Conservation (phyloP, 2,888 invertebrate species). For the Sicus ferrugineus region DNA sequence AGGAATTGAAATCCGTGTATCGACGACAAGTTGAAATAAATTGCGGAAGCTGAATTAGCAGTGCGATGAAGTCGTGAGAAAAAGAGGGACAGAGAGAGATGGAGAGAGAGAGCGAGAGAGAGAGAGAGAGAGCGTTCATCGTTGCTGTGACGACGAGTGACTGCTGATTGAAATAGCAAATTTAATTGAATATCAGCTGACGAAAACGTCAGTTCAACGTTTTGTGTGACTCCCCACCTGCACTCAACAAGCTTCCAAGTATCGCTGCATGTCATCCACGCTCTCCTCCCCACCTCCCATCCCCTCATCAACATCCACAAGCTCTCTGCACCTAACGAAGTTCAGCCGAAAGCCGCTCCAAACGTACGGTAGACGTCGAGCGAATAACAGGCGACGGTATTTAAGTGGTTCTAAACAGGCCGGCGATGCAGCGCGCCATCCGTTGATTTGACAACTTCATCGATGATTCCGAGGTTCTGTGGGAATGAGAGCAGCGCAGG, state of each 20-base stretch:
- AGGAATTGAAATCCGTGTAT: not conserved
- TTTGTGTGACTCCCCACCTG: no score
- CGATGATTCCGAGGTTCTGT: not conserved
- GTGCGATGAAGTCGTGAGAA: not conserved
- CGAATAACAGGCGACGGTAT: constrained; percentile 24
- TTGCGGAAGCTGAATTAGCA: not conserved
- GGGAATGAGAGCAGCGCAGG: not conserved
- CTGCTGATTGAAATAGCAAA: not conserved
- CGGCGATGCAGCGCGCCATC: not conserved
- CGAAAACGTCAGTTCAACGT: not conserved
- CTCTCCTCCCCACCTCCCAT: not conserved
- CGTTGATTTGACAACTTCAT: constrained; percentile 25
- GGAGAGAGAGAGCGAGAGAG: not conserved
- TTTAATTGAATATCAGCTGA: constrained; percentile 1
- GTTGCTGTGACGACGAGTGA: not conserved
- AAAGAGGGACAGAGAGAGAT: not conserved
- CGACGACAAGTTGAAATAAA: not conserved
- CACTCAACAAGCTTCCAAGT: not conserved
- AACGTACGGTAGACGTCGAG: constrained; percentile 16
- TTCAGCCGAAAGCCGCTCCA: not conserved
- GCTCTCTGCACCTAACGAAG: not conserved
- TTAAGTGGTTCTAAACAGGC: constrained; percentile 20
- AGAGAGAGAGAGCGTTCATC: not conserved
- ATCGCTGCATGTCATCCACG: no score
- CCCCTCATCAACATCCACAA: not conserved